Evolutionary conservation across 2,888 invertebrate species (phyloP), one percentile per base, ranked within the genome.

Genomic region (Polymixis flavicincta): DNA sequence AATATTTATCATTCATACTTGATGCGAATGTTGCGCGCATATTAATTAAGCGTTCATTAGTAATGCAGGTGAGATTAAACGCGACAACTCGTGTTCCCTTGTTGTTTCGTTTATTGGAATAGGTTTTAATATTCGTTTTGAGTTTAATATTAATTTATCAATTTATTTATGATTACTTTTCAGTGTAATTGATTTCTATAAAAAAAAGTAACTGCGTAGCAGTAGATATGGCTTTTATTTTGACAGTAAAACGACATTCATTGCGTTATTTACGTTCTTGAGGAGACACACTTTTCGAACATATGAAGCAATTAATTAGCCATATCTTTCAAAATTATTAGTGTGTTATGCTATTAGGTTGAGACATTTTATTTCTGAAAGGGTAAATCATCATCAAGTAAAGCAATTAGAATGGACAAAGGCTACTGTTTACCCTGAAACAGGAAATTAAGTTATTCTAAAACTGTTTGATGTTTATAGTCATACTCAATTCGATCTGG

Each of bases 1-100:
- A 84, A 74, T 87, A 80, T 80, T 88, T 80, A 88, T 83, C 82
- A 87, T 83, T 80, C 86, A 87, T 79, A 83, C 52, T 81, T 74
- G 75, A 87, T 81, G 71, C 63, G 78, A 80, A 79, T 80, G 82
- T 79, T 76, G 78, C 59, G 42, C 76, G 85, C 86, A 89, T 88
- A 84, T 81, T 88, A 87, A 89, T 88, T 79, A 68, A 78, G 79
- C 65, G 57, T 57, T 80, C 78, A 85, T 89, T 78, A 78, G 79
- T 82, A 81, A 86, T 86, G 83, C 82, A 78, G 67, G 65, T 68
- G 72, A 67, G 74, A 80, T 84, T 85, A 74, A 74, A 85, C 42
- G 70, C 70, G 59, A 54, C 65, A 64, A 76, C 72, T 74, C 37
- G 68, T 78, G 74, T 72, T 64, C 55, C n/a, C 57, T 60, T 66